phyloP scores from a whole-genome alignment of 2,888 invertebrate species.

The Eulithis testata region DNA sequence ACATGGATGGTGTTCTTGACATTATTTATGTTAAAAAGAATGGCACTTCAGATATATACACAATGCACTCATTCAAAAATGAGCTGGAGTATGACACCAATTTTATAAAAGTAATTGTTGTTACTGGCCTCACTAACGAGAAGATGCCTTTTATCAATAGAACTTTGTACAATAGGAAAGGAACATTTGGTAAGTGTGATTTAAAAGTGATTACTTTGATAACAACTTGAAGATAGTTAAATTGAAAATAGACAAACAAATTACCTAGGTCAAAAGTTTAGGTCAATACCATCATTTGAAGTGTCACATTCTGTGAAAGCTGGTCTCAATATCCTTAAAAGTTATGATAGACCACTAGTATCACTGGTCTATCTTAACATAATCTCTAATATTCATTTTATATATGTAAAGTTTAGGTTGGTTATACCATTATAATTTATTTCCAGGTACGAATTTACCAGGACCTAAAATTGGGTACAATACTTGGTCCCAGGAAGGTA shows the following conservation, averaged over 20 bases:
- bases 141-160: constrained; percentile 89
- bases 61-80: constrained; percentile 92
- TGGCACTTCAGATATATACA: constrained; percentile 76
- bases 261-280: no score
- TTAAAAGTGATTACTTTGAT: no score
- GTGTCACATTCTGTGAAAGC: no score
- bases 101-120: constrained; percentile 97
- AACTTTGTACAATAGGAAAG: constrained; percentile 89
- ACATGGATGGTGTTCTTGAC: constrained; percentile 97
- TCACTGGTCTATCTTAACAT: no score
- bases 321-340: no score
- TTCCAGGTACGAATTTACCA: constrained; percentile 92
- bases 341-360: no score
- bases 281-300: no score
- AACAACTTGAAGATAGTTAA: no score
- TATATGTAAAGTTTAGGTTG: no score
- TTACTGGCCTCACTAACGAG: constrained; percentile 91
- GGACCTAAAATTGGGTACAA: constrained; percentile 95
- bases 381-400: no score
- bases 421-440: constrained; percentile 2
- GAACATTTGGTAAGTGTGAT: constrained; percentile 87
- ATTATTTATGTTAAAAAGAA: constrained; percentile 90
- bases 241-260: no score
- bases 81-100: constrained; percentile 97
- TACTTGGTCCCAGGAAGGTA: constrained; percentile 95